phyloP scores from a whole-genome alignment of 2,888 invertebrate genomes.

The Latrodectus hesperus region DNA sequence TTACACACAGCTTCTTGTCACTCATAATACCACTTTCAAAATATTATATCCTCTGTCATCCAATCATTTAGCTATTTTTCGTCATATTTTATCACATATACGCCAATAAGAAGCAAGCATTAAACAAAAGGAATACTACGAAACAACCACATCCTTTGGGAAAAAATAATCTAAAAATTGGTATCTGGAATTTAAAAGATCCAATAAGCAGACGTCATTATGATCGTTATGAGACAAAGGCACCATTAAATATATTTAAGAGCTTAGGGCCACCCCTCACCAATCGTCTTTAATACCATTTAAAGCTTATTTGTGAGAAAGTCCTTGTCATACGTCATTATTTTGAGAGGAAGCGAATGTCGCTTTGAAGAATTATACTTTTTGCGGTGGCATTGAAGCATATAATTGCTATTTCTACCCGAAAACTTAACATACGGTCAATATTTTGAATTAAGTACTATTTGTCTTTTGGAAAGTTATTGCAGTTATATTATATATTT shows the following conservation, averaged over 20 bases:
- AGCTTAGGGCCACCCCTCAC: background rate
- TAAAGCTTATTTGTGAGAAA: background rate
- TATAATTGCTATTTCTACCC: background rate
- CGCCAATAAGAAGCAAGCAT: too few relatives aligned
- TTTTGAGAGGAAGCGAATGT: background rate
- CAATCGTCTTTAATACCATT: background rate
- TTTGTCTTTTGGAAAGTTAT: too few relatives aligned
- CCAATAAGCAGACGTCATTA: background rate
- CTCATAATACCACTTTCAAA: too few relatives aligned
- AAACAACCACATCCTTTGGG: background rate
- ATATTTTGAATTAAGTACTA: too few relatives aligned
- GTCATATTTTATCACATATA: too few relatives aligned
- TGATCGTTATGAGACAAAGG: background rate
- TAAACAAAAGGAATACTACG: too few relatives aligned
- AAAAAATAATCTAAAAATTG: background rate
- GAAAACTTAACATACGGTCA: background rate
- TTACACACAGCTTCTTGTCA: too few relatives aligned
- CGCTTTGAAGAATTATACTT: background rate
- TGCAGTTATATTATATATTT: too few relatives aligned
- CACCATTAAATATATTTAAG: background rate
- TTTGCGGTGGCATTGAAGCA: background rate
- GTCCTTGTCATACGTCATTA: background rate
- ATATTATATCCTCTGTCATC: too few relatives aligned
- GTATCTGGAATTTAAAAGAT: background rate
- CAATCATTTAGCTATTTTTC: too few relatives aligned